Conservation (phyloP, 2,113 vertebrate genomes). For the Phocoena sinus region DNA sequence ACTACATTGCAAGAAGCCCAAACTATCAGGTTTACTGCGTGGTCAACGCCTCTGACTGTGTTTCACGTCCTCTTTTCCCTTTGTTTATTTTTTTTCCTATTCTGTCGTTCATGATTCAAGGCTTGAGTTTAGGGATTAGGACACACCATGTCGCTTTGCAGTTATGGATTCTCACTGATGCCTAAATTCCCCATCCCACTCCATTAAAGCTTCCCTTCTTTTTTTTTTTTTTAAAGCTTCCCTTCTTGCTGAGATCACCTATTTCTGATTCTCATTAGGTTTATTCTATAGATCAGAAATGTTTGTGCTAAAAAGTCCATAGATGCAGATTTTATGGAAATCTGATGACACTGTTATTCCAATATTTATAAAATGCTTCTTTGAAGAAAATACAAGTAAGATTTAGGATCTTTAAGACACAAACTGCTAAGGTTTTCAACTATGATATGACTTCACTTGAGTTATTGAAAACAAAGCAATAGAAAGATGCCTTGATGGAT, state of each 20-base stretch:
- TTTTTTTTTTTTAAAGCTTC: too few species aligned
- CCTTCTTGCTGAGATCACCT: neutral
- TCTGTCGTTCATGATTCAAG: neutral
- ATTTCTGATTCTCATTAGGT: neutral
- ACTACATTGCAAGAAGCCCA: neutral
- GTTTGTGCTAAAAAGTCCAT: neutral
- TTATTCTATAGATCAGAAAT: neutral
- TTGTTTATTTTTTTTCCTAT: neutral
- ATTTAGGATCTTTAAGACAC: constrained; percentile 4
- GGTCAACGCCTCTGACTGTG: neutral
- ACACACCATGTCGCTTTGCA: neutral
- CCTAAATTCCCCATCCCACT: neutral
- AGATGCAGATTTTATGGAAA: neutral
- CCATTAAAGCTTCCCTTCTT: neutral
- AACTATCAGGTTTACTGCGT: neutral
- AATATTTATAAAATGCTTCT: neutral
- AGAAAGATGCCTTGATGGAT: constrained; percentile 34
- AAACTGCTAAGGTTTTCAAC: neutral
- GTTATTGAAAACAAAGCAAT: constrained; percentile 53
- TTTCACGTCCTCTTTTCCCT: neutral
- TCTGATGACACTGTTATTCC: neutral
- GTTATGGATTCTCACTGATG: neutral
- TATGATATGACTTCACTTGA: neutral
- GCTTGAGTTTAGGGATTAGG: neutral
- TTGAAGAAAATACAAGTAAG: neutral